Base-by-base conservation (phyloP, 2,888 invertebrate genomes). In the Arge pagana region DNA sequence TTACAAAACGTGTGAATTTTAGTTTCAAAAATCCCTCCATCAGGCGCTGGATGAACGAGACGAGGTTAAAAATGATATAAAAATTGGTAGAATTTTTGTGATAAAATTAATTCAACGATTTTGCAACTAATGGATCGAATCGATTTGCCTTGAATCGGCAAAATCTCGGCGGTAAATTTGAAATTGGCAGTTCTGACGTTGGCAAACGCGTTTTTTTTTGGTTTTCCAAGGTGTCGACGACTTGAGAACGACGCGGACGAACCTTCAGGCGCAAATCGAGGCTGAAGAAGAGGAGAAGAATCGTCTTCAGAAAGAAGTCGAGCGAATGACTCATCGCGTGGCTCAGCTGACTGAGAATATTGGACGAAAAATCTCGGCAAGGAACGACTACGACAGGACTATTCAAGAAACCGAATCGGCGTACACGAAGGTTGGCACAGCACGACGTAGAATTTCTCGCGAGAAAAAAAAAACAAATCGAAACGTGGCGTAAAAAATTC, bases 391-490 rank as follows among this genome's bases (percentile, higher is more conserved):
- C 48, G 73, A 76, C 41, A 64, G 69, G 54, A 71, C 70, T 13
- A 75, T 76, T 50, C 57, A 67, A 7, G 76, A 76, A 37, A 72
- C 73, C 3, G 76, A 76, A 61, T 65, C 70, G 5, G 74, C 72
- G 4, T 76, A 75, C 48, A 61, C 68, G 10, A 76, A 76, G 65
- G 76, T 72, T 56, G 55, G 39, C 31, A 30, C 23, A 16, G 11
- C 3, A 31, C 10, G n/a, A 3, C 8, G 2, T 26, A 10, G n/a
- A n/a, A n/a, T n/a, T n/a, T n/a, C n/a, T n/a, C n/a, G n/a, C n/a
- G n/a, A n/a, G n/a, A n/a, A n/a, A n/a, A n/a, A n/a, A n/a, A n/a
- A n/a, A n/a, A n/a, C n/a, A n/a, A n/a, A n/a, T n/a, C n/a, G n/a
- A n/a, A n/a, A n/a, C n/a, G n/a, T n/a, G n/a, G n/a, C n/a, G n/a